Conservation (phyloP, 2,113 vertebrate species). For the Xyrauchen texanus region DNA sequence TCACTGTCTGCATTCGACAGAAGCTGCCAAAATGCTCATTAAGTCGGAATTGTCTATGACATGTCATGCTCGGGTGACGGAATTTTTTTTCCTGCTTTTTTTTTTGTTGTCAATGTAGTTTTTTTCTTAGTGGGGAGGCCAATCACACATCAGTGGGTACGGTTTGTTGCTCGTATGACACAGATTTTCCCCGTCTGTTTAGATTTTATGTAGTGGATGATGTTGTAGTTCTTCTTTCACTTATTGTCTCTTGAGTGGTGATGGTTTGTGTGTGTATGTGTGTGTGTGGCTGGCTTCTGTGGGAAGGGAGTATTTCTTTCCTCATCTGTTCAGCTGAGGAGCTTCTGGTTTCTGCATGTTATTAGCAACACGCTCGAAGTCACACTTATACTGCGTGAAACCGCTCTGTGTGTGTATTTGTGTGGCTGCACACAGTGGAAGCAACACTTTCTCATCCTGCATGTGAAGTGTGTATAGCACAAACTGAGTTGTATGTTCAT, state of each 20-base stretch:
- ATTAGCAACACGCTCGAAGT: constrained; percentile 63
- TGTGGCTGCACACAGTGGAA: constrained; percentile 12
- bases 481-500: constrained; percentile 20
- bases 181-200: constrained; percentile 70
- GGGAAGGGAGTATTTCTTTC: constrained; percentile 53
- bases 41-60: constrained; percentile 91
- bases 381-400: constrained; percentile 59
- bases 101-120: neutral
- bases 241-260: constrained; percentile 34
- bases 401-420: constrained; percentile 25
- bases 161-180: constrained; percentile 51
- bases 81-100: constrained; percentile 67
- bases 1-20: constrained; percentile 98
- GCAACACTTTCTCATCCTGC: constrained; percentile 13
- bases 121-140: constrained; percentile 30
- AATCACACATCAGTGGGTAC: constrained; percentile 65
- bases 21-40: constrained; percentile 99
- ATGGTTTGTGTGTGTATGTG: constrained; percentile 1
- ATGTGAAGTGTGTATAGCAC: constrained; percentile 19
- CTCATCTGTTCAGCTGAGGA: constrained; percentile 57
- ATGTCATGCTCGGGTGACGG: constrained; percentile 87
- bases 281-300: constrained; percentile 21
- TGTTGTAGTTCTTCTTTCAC: constrained; percentile 42
- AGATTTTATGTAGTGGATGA: constrained; percentile 42
- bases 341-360: constrained; percentile 60